Percentiles rank a stretch among this genome's conserved stretches.
Conservation (phyloP, 2,797 vertebrate species). For the Spea hammondii region DNA sequence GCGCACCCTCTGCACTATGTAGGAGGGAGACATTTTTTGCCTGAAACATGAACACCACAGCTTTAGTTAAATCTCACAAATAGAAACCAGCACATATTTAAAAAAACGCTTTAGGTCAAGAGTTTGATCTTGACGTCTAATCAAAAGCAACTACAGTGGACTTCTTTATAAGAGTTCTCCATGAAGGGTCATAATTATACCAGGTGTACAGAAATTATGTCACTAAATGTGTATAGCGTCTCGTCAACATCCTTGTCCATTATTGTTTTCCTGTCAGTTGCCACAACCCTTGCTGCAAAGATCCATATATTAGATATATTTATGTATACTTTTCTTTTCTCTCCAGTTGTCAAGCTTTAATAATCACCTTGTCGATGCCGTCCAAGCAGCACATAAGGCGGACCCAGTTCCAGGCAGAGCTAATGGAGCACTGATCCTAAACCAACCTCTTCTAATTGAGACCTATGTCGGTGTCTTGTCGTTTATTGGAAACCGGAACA, state of each 20-base stretch:
- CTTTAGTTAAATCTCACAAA: conserved; percentile 13
- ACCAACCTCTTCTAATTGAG: conserved; percentile 71
- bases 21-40: conserved; percentile 38
- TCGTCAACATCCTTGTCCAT: not conserved
- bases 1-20: conserved; percentile 30
- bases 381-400: conserved; percentile 64
- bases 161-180: too few species aligned
- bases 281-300: too few species aligned
- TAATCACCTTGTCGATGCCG: conserved; percentile 65
- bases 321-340: conserved; percentile 1
- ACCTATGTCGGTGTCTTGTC: conserved; percentile 76
- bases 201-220: too few species aligned
- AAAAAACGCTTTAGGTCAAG: too few species aligned
- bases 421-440: conserved; percentile 69
- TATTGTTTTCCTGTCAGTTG: too few species aligned
- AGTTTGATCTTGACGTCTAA: too few species aligned
- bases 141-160: too few species aligned
- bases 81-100: conserved; percentile 45
- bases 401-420: conserved; percentile 67
- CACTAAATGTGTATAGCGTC: not conserved
- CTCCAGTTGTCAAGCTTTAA: conserved; percentile 73
- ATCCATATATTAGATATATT: too few species aligned
- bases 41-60: conserved; percentile 49
- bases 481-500: conserved; percentile 80
- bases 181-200: too few species aligned